Conservation (phyloP, 2,888 invertebrate genomes). For the Terebella lapidaria region DNA sequence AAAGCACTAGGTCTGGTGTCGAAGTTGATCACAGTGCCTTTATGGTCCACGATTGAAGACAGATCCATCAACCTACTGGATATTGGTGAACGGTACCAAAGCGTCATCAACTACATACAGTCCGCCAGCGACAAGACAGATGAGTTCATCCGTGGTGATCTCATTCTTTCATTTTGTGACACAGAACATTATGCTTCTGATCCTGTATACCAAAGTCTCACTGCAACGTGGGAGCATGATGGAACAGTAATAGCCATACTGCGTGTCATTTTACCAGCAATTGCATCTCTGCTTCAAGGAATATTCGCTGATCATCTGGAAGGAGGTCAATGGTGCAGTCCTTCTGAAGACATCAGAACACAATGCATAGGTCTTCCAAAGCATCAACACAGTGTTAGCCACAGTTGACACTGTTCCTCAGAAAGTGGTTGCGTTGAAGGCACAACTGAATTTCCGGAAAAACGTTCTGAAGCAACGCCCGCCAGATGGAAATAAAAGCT, state of each 20-base stretch:
- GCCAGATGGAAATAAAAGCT: no score
- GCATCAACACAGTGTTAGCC: no score
- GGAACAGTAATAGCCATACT: background rate
- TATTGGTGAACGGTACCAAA: constrained; percentile 1
- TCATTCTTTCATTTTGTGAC: constrained; percentile 1
- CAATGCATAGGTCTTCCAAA: constrained; percentile 1
- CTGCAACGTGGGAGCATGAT: background rate
- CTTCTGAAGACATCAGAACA: background rate
- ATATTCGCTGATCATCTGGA: constrained; percentile 4
- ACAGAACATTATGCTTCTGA: background rate
- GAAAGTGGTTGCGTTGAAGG: no score
- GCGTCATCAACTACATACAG: background rate
- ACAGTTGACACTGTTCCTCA: no score
- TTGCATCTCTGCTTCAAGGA: background rate
- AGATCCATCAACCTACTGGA: background rate
- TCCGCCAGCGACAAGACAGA: background rate
- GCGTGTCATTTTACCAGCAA: constrained; percentile 1
- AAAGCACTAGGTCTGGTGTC: constrained; percentile 26
- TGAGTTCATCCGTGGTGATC: background rate
- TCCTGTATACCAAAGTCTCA: background rate
- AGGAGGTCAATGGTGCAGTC: no score
- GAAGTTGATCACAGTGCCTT: constrained; percentile 2
- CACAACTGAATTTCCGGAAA: no score
- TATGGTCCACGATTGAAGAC: constrained; percentile 4
- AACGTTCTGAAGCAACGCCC: no score